phyloP scores from a whole-genome alignment of 2,113 vertebrate species.

The Acanthisitta chloris region DNA sequence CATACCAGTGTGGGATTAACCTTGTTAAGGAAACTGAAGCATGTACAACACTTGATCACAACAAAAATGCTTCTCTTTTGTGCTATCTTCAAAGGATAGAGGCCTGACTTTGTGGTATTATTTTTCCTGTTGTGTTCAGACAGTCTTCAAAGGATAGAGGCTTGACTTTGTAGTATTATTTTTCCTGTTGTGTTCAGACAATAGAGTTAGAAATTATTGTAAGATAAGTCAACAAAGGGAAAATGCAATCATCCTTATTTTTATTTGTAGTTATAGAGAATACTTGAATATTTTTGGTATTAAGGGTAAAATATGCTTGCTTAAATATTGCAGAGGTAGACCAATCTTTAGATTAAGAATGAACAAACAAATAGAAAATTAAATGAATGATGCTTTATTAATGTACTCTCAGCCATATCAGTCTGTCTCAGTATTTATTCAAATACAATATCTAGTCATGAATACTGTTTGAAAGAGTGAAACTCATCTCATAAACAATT shows the following conservation, averaged over 20 bases:
- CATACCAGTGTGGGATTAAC: background rate
- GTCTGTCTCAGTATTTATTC: conserved; percentile 21
- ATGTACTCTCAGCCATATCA: background rate
- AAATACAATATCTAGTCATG: background rate
- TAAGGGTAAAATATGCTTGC: background rate
- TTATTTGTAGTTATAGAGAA: background rate
- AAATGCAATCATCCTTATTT: background rate
- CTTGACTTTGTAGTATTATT: background rate
- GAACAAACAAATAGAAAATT: background rate
- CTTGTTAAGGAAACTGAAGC: background rate
- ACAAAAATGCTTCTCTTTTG: background rate
- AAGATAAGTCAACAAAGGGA: background rate
- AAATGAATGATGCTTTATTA: background rate
- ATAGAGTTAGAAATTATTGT: background rate
- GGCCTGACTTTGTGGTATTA: background rate
- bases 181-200: background rate
- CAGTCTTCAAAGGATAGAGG: background rate
- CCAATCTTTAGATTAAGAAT: background rate
- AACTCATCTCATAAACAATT: background rate
- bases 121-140: background rate
- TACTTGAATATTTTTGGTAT: background rate
- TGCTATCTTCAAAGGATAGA: background rate
- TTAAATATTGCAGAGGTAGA: background rate
- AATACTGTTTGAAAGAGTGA: conserved; percentile 1
- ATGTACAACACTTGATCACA: background rate